Percentiles rank a stretch among this genome's conserved stretches.
Conservation (phyloP, 92 coral and sea anemone species). For the Hydrozoanthus gracilis region DNA sequence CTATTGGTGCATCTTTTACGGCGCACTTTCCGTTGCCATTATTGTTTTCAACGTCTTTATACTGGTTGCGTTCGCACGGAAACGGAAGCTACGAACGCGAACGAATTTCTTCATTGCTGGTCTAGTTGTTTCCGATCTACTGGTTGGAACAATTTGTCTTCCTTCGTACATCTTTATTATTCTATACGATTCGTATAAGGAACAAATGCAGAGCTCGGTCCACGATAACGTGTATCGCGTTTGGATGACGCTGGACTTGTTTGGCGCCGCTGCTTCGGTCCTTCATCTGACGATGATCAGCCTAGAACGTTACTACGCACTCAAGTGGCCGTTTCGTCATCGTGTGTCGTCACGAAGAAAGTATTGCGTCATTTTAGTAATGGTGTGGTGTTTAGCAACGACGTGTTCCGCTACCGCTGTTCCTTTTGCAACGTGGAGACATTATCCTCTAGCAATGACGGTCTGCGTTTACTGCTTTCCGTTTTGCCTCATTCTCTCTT, state of each 20-base stretch:
- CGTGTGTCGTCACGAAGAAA: slow-evolving; percentile 57
- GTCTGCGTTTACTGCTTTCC: slow-evolving; percentile 54
- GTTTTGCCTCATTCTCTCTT: slow-evolving; percentile 51
- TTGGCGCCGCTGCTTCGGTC: slow-evolving; percentile 69
- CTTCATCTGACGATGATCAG: slow-evolving; percentile 65
- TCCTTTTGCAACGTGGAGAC: slow-evolving; percentile 53
- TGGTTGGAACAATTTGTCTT: slow-evolving; percentile 58
- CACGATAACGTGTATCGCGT: slow-evolving; percentile 53
- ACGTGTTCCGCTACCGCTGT: slow-evolving; percentile 55
- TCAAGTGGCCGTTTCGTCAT: slow-evolving; percentile 70
- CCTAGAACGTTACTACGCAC: slow-evolving; percentile 63
- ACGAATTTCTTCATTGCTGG: slow-evolving; percentile 58
- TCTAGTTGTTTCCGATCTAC: slow-evolving; percentile 61
- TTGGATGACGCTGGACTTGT: slow-evolving; percentile 65
- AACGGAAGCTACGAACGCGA: slow-evolving; percentile 65
- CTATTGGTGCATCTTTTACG: slow-evolving; percentile 48
- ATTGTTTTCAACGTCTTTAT: slow-evolving; percentile 52
- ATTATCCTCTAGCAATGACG: slow-evolving; percentile 56
- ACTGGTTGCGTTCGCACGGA: slow-evolving; percentile 49
- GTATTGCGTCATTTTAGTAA: slow-evolving; percentile 44
- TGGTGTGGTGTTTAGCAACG: slow-evolving; percentile 58
- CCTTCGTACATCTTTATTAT: slow-evolving; percentile 64
- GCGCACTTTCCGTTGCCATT: slow-evolving; percentile 53
- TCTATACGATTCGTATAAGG: slow-evolving; percentile 43
- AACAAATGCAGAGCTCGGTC: slow-evolving; percentile 39